These are phyloP conservation scores for Paraescarpia echinospica DNA, from an alignment of 1,140 invertebrate genomes.

Conservation along the genomic window DNA sequence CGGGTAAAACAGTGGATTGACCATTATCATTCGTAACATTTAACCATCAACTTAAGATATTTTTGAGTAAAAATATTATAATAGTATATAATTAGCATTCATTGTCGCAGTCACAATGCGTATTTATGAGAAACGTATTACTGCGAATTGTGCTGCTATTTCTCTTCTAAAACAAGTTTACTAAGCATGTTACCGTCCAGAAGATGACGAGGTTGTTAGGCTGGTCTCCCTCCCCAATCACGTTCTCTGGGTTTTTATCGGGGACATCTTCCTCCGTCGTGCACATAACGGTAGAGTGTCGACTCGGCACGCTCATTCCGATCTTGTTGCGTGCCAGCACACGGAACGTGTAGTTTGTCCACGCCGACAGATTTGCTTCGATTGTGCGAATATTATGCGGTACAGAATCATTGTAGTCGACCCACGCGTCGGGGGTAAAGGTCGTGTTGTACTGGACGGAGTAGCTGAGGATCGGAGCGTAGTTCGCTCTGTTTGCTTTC, in stretches of 20 bases:
- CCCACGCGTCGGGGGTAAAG: slow-evolving; percentile 92
- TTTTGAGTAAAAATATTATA: too few species aligned
- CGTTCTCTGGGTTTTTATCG: slow-evolving; percentile 92
- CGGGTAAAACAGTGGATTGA: too few species aligned
- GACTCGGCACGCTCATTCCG: slow-evolving; percentile 82
- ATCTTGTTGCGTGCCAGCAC: slow-evolving; percentile 92
- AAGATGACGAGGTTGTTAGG: slow-evolving; percentile 89
- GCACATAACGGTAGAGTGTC: slow-evolving; percentile 76
- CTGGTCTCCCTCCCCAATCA: slow-evolving; percentile 82
- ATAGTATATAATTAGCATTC: too few species aligned
- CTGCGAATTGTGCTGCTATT: too few species aligned
- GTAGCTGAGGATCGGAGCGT: slow-evolving; percentile 89
- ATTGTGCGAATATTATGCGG: slow-evolving; percentile 25
- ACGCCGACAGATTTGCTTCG: slow-evolving; percentile 71
- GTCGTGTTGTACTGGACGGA: slow-evolving; percentile 92
- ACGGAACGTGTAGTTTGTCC: slow-evolving; percentile 95
- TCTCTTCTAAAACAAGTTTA: neutral
- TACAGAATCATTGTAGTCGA: slow-evolving; percentile 56
- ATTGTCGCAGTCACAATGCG: too few species aligned
- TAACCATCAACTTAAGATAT: too few species aligned
- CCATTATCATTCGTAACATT: too few species aligned
- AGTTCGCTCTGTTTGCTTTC: slow-evolving; percentile 88
- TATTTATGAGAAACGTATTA: too few species aligned
- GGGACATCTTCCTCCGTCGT: slow-evolving; percentile 86
- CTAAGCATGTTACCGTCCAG: slow-evolving; percentile 77